A percentile compares a stretch with the other conserved stretches of the same genome.
phyloP scores from a whole-genome alignment of 2,113 vertebrate genomes.

The Hypanus sabinus region DNA sequence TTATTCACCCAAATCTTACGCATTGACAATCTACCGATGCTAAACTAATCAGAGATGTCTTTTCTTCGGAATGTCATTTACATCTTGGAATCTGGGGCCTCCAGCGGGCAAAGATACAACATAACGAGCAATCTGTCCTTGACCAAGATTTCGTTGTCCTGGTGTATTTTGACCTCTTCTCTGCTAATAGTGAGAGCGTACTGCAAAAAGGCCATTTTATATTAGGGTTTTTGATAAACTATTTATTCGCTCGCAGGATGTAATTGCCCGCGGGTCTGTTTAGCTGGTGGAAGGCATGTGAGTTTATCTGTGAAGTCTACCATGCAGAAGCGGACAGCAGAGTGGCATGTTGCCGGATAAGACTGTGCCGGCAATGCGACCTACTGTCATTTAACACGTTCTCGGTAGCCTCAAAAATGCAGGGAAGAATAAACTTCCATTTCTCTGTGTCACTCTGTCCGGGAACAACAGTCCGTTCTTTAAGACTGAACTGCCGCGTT shows the following conservation, averaged over 20 bases:
- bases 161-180: background rate
- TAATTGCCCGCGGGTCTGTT: background rate
- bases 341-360: background rate
- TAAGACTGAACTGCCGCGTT: background rate
- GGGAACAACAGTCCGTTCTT: background rate
- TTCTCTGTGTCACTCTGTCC: background rate
- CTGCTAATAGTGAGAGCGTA: background rate
- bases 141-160: background rate
- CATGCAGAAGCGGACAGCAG: background rate
- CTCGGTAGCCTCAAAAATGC: background rate
- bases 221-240: background rate
- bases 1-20: background rate
- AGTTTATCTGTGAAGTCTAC: background rate
- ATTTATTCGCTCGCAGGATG: conserved; percentile 9
- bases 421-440: too few species aligned
- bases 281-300: background rate
- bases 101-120: background rate
- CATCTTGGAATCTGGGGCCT: too few species aligned
- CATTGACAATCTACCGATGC: background rate
- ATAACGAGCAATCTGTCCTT: background rate
- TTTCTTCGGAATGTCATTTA: background rate
- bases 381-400: background rate
- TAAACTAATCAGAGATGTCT: background rate
- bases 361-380: background rate
- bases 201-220: background rate